These are phyloP conservation scores for Erpobdella octoculata DNA, from an alignment of 2,888 invertebrate species.

Conservation along the genomic window DNA sequence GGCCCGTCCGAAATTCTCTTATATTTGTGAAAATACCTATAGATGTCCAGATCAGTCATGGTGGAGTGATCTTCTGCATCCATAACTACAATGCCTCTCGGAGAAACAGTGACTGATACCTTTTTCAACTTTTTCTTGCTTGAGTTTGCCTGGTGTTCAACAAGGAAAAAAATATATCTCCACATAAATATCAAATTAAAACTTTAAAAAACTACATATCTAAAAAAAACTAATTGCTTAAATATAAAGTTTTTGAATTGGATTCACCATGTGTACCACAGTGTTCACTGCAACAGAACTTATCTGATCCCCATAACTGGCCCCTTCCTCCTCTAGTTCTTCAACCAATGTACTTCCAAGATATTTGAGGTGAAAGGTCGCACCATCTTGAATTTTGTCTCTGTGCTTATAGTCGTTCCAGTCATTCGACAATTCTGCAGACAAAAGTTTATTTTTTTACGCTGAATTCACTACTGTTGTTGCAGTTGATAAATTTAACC, in stretches of 20 bases:
- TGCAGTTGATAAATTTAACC: neutral
- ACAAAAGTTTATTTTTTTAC: neutral
- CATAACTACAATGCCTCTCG: conserved; percentile 68
- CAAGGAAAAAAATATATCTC: too few species aligned
- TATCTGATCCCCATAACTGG: conserved; percentile 61
- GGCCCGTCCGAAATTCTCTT: neutral
- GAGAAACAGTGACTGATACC: conserved; percentile 67
- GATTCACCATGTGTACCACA: conserved; percentile 63
- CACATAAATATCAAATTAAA: too few species aligned
- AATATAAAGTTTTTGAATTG: too few species aligned
- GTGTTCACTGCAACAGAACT: conserved; percentile 67
- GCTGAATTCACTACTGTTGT: neutral
- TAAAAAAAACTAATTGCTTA: too few species aligned
- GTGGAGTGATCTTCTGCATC: conserved; percentile 66
- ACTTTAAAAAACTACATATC: too few species aligned
- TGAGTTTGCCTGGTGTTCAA: conserved; percentile 41
- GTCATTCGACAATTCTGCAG: conserved; percentile 35
- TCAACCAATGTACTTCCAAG: conserved; percentile 71
- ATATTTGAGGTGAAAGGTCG: conserved; percentile 59
- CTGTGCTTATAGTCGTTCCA: conserved; percentile 32
- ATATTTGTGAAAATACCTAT: conserved; percentile 57
- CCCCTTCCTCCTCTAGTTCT: conserved; percentile 63
- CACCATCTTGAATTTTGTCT: conserved; percentile 39
- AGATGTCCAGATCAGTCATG: conserved; percentile 72
- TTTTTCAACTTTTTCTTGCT: conserved; percentile 59